phyloP scores from a whole-genome alignment of 37 sponge, comb jelly and placozoan species.

The Axinella damicornis region DNA sequence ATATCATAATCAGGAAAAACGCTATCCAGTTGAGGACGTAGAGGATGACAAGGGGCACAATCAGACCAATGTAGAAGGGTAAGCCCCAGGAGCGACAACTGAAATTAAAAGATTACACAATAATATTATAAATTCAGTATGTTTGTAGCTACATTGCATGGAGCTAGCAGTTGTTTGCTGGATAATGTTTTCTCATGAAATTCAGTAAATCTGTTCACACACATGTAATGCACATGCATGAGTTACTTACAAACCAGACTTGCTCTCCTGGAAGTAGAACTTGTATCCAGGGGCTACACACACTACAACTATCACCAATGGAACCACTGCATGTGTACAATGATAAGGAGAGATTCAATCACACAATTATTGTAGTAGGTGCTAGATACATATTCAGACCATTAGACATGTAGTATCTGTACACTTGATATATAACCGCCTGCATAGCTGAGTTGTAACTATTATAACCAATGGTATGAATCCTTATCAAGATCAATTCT shows the following conservation, averaged over 20 bases:
- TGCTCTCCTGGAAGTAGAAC: neutral
- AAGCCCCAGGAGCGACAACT: conserved; percentile 19
- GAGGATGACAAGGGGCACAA: neutral
- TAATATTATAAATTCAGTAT: neutral
- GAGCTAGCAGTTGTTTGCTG: no score
- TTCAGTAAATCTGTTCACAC: no score
- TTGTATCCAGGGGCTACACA: conserved; percentile 9
- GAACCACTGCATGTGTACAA: conserved; percentile 21
- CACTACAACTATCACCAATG: conserved; percentile 19
- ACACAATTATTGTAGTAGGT: no score
- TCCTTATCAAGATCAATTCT: no score
- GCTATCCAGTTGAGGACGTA: conserved; percentile 33
- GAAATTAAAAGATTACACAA: neutral
- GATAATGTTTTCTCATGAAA: no score
- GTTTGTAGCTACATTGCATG: no score
- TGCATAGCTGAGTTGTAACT: no score
- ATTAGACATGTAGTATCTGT: no score
- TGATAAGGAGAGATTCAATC: neutral
- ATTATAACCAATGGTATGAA: no score
- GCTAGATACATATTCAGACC: neutral
- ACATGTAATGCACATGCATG: neutral
- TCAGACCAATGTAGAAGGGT: conserved; percentile 21
- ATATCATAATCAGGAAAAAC: conserved; percentile 19
- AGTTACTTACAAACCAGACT: neutral
- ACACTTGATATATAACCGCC: no score